phyloP scores from a whole-genome alignment of 2,888 invertebrate species.

The Hololepta plana region DNA sequence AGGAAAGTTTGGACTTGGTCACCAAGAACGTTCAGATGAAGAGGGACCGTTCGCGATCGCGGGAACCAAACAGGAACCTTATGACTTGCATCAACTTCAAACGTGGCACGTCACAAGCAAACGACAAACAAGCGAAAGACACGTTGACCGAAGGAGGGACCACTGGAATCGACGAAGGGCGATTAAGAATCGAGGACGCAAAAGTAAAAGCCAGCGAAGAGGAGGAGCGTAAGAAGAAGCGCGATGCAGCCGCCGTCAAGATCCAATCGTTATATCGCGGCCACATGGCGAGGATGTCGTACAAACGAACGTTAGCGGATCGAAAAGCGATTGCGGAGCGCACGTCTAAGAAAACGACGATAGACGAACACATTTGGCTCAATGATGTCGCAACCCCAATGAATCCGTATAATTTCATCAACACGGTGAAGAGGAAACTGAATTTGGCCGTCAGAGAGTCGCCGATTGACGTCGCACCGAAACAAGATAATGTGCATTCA shows the following conservation, averaged over 20 bases:
- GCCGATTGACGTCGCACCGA: slow-evolving; percentile 1
- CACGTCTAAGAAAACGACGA: slow-evolving; percentile 1
- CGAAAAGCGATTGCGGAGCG: slow-evolving; percentile 5
- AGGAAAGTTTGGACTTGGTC: slow-evolving; percentile 27
- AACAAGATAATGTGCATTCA: slow-evolving; percentile 2
- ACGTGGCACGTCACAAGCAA: slow-evolving; percentile 5
- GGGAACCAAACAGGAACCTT: not conserved
- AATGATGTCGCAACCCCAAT: slow-evolving; percentile 25
- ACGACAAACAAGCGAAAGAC: slow-evolving; percentile 6
- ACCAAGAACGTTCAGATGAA: slow-evolving; percentile 24
- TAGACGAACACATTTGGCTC: slow-evolving; percentile 21
- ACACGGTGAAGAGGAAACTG: slow-evolving; percentile 38
- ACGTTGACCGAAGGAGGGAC: no score
- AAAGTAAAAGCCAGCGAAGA: not conserved
- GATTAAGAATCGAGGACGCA: not conserved
- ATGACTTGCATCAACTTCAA: not conserved
- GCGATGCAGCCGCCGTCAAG: slow-evolving; percentile 12
- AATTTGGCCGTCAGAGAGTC: slow-evolving; percentile 17
- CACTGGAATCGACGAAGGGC: no score
- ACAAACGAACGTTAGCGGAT: slow-evolving; percentile 5
- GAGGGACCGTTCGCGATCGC: slow-evolving; percentile 16
- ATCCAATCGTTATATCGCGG: slow-evolving; percentile 16
- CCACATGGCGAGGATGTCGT: slow-evolving; percentile 12
- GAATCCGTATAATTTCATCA: slow-evolving; percentile 41
- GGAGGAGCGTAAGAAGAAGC: slow-evolving; percentile 14